phyloP scores from a whole-genome alignment of 1,140 invertebrate genomes.

The Aphaenogaster rudis region DNA sequence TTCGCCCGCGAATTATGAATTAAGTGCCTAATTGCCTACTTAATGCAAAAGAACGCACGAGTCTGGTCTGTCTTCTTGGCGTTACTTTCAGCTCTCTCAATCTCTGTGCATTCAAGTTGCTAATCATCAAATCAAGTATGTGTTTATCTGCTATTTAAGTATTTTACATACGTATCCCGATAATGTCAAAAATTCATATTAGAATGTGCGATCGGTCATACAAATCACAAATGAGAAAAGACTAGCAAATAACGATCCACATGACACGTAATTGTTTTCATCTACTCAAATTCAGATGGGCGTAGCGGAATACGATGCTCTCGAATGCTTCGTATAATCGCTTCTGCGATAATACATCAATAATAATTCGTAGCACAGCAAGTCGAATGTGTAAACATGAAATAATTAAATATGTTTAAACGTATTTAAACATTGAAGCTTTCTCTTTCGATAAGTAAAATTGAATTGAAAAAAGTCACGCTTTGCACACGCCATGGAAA shows the following conservation, averaged over 20 bases:
- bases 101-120: conserved; percentile 3
- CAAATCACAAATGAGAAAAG: neutral
- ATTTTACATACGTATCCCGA: conserved; percentile 37
- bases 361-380: neutral
- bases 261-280: conserved; percentile 41
- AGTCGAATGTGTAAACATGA: neutral
- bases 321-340: neutral
- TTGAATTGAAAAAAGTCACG: neutral
- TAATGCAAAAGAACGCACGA: conserved; percentile 43
- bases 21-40: conserved; percentile 63
- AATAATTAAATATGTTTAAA: neutral
- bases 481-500: neutral
- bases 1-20: conserved; percentile 35
- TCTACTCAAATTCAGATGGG: conserved; percentile 52
- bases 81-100: conserved; percentile 4
- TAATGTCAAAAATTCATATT: conserved; percentile 2
- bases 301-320: conserved; percentile 46
- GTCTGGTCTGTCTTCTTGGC: neutral
- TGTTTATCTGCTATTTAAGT: neutral
- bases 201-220: neutral
- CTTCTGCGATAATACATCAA: conserved; percentile 40
- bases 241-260: conserved; percentile 15
- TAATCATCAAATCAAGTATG: conserved; percentile 18
- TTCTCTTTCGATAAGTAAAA: conserved; percentile 1
- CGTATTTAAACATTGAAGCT: neutral